Evolutionary conservation across 1,140 invertebrate genomes (phyloP), one percentile per base, ranked within the genome.

Genomic region (Steinernema khuongi): DNA sequence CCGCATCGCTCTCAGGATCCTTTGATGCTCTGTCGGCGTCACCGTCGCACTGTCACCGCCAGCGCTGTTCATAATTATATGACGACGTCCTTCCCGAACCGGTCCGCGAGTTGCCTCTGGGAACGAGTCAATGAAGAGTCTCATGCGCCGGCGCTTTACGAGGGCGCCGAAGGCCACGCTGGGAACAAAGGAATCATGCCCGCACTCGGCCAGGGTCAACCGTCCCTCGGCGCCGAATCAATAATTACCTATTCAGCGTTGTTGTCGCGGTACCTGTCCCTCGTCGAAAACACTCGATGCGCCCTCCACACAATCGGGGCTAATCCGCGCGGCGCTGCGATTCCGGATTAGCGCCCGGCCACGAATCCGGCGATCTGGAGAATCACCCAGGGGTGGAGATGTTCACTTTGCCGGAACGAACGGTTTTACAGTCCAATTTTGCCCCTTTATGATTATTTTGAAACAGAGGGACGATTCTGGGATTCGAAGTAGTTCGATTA

Each of bases 171-270:
- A 60, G 50, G 50, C 50, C 50, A 22, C 26, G 11, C 7, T 14
- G 4, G 7, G 50, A 60, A 60, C 50, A 60, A 60, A 60, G 50
- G 36, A 41, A 41, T 41, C 36, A 41, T 41, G 36, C 36, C 36
- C 36, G 36, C 36, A 60, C 50, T 60, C 50, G 2, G 11, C 4
- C 50, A 60, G 50, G 50, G 50, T 60, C 50, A 60, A 60, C 50
- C 19, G 50, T 60, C 50, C 50, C 50, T 60, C 50, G 26, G 50
- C 50, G n/a, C n/a, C n/a, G 50, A 22, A 60, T 60, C 50, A 26
- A 60, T 60, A 60, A 60, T 60, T 60, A 60, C 50, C 50, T 60
- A 60, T 60, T 60, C 50, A 60, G 14, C 50, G 11, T 4, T 60
- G 50, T 60, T 60, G 50, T 60, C 50, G 50, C 4, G 50, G 11